Evolutionary conservation across 2,797 vertebrate species (phyloP).

Genomic region (Halcyon chelicuti): DNA sequence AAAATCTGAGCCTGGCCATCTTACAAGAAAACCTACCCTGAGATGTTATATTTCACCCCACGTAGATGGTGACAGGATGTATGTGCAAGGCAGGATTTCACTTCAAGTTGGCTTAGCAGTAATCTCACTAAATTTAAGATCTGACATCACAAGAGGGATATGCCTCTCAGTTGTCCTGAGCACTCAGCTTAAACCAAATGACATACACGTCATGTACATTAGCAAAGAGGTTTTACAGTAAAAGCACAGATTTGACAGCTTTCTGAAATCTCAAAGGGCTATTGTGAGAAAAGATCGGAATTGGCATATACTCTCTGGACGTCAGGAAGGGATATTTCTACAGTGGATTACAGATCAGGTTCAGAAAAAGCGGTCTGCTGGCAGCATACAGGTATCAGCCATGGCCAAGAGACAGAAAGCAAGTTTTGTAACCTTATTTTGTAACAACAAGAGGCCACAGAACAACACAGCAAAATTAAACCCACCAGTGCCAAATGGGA

Average conservation of each 20-base stretch:
- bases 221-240: neutral
- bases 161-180: neutral
- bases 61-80: neutral
- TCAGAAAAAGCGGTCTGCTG: neutral
- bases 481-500: neutral
- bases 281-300: neutral
- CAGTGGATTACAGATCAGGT: neutral
- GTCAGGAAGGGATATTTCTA: neutral
- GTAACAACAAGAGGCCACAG: neutral
- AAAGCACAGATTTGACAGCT: neutral
- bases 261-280: neutral
- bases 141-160: neutral
- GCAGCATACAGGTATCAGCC: neutral
- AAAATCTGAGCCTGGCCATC: neutral
- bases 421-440: slow-evolving; percentile 34
- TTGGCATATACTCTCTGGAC: neutral
- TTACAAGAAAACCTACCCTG: neutral
- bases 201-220: accelerated
- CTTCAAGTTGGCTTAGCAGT: neutral
- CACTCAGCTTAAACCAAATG: neutral
- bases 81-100: neutral
- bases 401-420: neutral
- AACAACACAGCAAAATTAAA: neutral
- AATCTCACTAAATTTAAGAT: neutral
- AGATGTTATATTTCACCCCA: neutral